Conservation (phyloP, 2,797 vertebrate genomes). For the Myotis planiceps region DNA sequence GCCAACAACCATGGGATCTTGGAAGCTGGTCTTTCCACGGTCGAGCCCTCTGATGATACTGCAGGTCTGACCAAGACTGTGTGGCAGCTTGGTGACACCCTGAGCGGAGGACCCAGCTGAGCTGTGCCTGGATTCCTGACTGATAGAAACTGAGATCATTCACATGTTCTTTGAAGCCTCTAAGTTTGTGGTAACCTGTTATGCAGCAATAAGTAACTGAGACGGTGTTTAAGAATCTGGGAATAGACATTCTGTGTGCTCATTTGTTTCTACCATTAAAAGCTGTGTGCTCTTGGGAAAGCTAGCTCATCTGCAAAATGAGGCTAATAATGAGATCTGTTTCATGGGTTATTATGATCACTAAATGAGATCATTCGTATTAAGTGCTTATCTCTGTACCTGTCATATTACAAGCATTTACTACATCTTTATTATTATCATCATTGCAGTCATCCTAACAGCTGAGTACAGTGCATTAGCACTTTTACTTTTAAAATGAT, state of each 20-base stretch:
- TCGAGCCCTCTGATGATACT: not conserved
- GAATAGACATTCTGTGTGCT: not conserved
- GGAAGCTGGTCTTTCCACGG: not conserved
- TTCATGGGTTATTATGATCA: not conserved
- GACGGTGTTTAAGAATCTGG: not conserved
- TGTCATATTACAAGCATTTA: constrained; percentile 4
- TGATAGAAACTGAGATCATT: not conserved
- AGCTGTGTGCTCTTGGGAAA: not conserved
- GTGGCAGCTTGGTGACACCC: not conserved
- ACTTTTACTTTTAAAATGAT: not conserved
- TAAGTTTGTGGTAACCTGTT: not conserved
- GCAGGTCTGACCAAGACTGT: not conserved
- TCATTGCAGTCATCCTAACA: not conserved
- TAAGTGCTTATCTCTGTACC: not conserved
- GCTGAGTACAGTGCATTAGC: not conserved
- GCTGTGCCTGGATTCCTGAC: not conserved
- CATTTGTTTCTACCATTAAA: not conserved
- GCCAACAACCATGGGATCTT: not conserved
- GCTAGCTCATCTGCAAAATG: not conserved
- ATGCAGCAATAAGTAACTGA: not conserved
- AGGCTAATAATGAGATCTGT: not conserved
- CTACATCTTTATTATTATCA: not conserved
- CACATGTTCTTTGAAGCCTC: not conserved
- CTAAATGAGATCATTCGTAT: constrained; percentile 37
- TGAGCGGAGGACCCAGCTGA: not conserved